A percentile compares a stretch with the other conserved stretches of the same genome.
Evolutionary conservation across 1,140 invertebrate genomes (phyloP).

Genomic region (Periplaneta americana): DNA sequence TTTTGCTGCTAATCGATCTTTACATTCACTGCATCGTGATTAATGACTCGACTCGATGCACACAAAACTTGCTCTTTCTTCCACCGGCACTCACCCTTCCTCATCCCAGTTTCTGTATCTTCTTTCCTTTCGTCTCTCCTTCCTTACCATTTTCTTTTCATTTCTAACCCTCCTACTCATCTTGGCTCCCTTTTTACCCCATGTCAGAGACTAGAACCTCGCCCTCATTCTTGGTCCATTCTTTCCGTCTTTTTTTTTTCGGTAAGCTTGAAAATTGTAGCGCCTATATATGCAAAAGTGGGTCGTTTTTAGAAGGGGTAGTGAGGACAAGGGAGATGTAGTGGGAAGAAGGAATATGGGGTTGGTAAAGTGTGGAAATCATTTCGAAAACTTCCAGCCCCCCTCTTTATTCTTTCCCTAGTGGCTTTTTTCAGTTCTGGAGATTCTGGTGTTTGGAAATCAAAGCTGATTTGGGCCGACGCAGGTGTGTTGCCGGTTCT

Average conservation of each 20-base stretch:
- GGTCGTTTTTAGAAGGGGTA: not conserved
- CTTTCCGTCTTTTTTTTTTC: not conserved
- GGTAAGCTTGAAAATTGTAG: not conserved
- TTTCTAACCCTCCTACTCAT: not conserved
- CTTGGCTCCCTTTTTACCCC: not conserved
- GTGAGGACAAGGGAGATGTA: not conserved
- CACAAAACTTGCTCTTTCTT: not conserved
- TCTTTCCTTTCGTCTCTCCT: not conserved
- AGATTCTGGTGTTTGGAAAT: not conserved
- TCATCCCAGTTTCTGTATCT: no score
- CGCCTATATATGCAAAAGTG: not conserved
- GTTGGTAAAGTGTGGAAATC: not conserved
- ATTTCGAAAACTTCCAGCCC: not conserved
- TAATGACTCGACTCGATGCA: conserved; percentile 8
- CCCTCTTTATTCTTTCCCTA: not conserved
- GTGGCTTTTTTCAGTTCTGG: not conserved
- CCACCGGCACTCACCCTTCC: not conserved
- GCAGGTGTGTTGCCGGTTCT: not conserved
- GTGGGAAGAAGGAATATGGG: not conserved
- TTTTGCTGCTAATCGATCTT: conserved; percentile 10
- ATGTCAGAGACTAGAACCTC: not conserved
- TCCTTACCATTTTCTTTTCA: not conserved
- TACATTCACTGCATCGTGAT: conserved; percentile 12
- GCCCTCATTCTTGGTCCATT: not conserved
- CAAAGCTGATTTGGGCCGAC: not conserved